Evolutionary conservation across 2,797 vertebrate genomes (phyloP).

Genomic region (Sparus aurata): DNA sequence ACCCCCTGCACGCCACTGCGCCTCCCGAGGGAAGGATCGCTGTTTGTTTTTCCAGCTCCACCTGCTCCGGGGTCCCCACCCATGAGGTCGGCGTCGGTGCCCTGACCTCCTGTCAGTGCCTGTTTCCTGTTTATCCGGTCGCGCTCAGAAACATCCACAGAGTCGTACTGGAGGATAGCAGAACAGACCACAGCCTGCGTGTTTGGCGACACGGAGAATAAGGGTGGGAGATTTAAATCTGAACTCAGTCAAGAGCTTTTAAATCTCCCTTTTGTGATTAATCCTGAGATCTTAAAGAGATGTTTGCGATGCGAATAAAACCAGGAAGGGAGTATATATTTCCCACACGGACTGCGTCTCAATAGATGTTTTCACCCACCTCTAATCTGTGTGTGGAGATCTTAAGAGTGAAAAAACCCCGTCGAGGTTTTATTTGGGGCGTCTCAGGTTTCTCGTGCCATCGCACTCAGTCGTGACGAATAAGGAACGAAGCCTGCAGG

Average conservation of each 20-base stretch:
- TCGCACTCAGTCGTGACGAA: background rate
- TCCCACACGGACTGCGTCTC: background rate
- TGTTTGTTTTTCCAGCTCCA: slow-evolving; percentile 59
- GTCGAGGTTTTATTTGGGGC: background rate
- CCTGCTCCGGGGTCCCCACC: slow-evolving; percentile 53
- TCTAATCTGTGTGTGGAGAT: background rate
- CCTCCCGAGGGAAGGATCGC: slow-evolving; percentile 37
- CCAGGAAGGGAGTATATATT: background rate
- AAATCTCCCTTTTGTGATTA: background rate
- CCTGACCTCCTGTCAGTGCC: slow-evolving; percentile 50
- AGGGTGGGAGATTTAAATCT: background rate
- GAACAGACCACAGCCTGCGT: background rate
- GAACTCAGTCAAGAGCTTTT: background rate
- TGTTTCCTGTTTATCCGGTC: slow-evolving; percentile 71
- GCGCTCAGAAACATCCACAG: slow-evolving; percentile 36
- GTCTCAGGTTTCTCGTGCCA: background rate
- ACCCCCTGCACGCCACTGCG: background rate
- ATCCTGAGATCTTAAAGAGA: background rate
- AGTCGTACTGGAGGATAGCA: background rate
- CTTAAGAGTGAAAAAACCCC: background rate
- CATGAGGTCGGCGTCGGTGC: slow-evolving; percentile 36
- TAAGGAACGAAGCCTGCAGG: too few relatives aligned
- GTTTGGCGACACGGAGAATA: background rate
- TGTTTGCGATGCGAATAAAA: background rate
- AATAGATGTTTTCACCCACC: background rate